A percentile compares a stretch with the other conserved stretches of the same genome.
These are phyloP conservation scores for Leucophora obtusa DNA, from an alignment of 2,888 invertebrate species.

Conservation along the genomic window DNA sequence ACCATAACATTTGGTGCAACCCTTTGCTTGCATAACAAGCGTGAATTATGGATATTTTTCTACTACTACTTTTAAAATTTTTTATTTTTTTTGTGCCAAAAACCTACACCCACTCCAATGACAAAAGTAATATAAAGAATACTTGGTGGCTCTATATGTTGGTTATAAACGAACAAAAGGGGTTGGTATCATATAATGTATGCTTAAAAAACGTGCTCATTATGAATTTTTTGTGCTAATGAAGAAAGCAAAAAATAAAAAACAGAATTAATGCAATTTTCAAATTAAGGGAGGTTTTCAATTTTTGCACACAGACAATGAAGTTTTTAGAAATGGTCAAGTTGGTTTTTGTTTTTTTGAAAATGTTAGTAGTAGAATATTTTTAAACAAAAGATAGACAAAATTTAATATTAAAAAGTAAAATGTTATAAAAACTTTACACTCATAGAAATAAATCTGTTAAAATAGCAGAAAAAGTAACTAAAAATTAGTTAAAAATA, in stretches of 20 bases:
- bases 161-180: slow-evolving; percentile 21
- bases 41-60: slow-evolving; percentile 56
- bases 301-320: slow-evolving; percentile 56
- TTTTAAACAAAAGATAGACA: too few species aligned
- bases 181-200: slow-evolving; percentile 49
- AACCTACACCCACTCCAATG: slow-evolving; percentile 23
- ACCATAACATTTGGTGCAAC: slow-evolving; percentile 40
- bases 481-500: too few species aligned
- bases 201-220: slow-evolving; percentile 64
- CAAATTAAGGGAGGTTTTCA: slow-evolving; percentile 62
- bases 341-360: slow-evolving; percentile 13
- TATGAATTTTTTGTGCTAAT: slow-evolving; percentile 55
- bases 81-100: slow-evolving; percentile 21
- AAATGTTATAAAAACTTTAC: too few species aligned
- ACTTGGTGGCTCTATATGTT: slow-evolving; percentile 25
- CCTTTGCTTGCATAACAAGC: slow-evolving; percentile 55
- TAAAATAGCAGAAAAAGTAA: too few species aligned
- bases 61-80: not conserved
- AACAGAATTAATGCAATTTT: slow-evolving; percentile 62
- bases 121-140: slow-evolving; percentile 13
- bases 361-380: not conserved
- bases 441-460: too few species aligned
- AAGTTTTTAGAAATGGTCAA: slow-evolving; percentile 50
- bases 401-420: too few species aligned
- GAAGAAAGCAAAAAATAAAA: slow-evolving; percentile 53